These are phyloP conservation scores for Anoplopoma fimbria DNA, from an alignment of 2,113 vertebrate species.

Conservation along the genomic window DNA sequence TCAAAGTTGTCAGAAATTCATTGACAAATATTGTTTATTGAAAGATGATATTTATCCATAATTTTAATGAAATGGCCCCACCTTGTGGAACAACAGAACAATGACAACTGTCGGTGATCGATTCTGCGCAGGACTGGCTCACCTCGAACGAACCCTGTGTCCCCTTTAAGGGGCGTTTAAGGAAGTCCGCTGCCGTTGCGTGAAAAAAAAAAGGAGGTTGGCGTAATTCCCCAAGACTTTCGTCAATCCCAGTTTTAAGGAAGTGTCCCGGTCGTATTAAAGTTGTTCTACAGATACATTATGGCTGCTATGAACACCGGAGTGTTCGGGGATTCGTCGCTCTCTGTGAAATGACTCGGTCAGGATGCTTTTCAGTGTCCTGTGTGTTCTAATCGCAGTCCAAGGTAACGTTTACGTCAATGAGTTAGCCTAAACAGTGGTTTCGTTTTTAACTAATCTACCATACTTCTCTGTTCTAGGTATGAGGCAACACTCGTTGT, in stretches of 20 bases:
- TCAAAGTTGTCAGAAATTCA: too few relatives aligned
- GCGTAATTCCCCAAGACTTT: neutral
- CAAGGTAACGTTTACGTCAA: slow-evolving; percentile 22
- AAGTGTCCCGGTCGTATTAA: neutral
- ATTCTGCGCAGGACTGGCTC: too few relatives aligned
- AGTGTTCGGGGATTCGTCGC: neutral
- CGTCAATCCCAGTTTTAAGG: neutral
- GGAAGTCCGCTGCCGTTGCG: neutral
- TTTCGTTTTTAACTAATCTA: neutral
- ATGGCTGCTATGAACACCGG: neutral
- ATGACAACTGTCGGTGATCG: too few relatives aligned
- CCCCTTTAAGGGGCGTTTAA: slow-evolving; percentile 5
- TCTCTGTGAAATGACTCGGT: slow-evolving; percentile 11
- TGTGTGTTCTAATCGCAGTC: neutral
- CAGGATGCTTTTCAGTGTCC: slow-evolving; percentile 1
- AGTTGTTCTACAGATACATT: neutral
- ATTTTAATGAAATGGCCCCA: too few relatives aligned
- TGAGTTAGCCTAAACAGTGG: neutral
- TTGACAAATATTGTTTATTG: too few relatives aligned
- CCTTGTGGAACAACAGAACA: too few relatives aligned
- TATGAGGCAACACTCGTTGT: neutral
- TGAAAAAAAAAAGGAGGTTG: too few relatives aligned
- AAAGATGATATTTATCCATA: too few relatives aligned
- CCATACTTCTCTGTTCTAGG: neutral
- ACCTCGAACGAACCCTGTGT: too few relatives aligned